Percentiles rank a stretch among this genome's conserved stretches.
phyloP scores from a whole-genome alignment of 2,888 invertebrate genomes.

The Volucella inflata region DNA sequence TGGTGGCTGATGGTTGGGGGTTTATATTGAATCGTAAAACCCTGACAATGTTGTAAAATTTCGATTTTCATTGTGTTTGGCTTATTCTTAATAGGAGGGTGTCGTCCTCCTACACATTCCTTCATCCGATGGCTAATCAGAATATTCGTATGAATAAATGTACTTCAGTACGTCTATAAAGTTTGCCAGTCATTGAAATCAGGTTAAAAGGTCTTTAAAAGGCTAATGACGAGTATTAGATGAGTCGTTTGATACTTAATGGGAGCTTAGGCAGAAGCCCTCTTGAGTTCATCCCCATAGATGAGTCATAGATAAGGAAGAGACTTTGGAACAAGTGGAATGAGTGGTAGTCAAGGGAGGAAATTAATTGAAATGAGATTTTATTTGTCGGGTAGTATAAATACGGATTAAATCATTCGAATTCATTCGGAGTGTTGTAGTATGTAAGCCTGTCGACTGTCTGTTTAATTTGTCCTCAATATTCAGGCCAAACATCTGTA shows the following conservation, averaged over 20 bases:
- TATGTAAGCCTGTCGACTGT: no score
- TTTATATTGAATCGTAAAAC: slow-evolving; percentile 21
- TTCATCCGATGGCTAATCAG: slow-evolving; percentile 16
- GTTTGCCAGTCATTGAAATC: neutral
- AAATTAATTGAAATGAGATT: no score
- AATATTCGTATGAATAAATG: slow-evolving; percentile 19
- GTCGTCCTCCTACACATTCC: neutral
- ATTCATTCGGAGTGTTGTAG: no score
- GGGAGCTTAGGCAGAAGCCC: slow-evolving; percentile 1
- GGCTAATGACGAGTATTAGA: slow-evolving; percentile 56
- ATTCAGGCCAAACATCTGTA: no score
- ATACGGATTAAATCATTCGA: no score
- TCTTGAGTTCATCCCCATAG: neutral
- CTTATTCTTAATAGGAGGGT: neutral
- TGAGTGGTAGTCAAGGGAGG: no score
- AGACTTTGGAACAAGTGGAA: no score
- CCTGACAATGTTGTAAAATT: slow-evolving; percentile 49
- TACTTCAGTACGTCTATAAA: slow-evolving; percentile 34
- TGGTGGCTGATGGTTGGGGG: neutral
- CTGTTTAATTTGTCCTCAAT: no score
- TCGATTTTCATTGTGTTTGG: slow-evolving; percentile 38
- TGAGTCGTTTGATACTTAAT: slow-evolving; percentile 47
- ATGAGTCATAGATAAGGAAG: slow-evolving; percentile 2
- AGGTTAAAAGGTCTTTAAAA: slow-evolving; percentile 29
- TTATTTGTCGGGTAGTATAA: no score